A percentile compares a stretch with the other conserved stretches of the same genome.
phyloP scores from a whole-genome alignment of 2,113 vertebrate species.

The Strigops habroptila region DNA sequence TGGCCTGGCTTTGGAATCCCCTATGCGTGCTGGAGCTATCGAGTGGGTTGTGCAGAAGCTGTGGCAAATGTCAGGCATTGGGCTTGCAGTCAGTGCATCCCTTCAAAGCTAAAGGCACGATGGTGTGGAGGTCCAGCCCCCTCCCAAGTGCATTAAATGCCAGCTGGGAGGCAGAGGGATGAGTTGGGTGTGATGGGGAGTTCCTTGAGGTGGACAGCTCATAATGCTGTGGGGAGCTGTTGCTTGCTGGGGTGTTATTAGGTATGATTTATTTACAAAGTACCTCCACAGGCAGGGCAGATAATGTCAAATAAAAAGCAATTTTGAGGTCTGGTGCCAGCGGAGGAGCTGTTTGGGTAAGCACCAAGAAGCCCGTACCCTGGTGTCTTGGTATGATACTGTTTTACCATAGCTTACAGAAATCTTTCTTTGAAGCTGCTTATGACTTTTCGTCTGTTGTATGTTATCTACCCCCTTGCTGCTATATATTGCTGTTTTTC shows the following conservation, averaged over 20 bases:
- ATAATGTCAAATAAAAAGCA: not conserved
- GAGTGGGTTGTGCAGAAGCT: accelerated
- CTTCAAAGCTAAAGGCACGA: not conserved
- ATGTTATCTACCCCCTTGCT: not conserved
- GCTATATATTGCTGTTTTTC: not conserved
- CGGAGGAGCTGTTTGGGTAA: not conserved
- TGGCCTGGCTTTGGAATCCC: not conserved
- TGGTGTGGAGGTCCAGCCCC: not conserved
- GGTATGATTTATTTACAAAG: not conserved
- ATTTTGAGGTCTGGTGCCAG: not conserved
- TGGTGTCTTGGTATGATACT: not conserved
- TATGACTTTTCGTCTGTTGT: not conserved
- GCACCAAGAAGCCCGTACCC: not conserved
- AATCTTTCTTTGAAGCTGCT: not conserved
- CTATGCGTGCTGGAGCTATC: not conserved
- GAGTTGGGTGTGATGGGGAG: not conserved
- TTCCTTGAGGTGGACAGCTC: not conserved
- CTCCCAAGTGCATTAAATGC: not conserved
- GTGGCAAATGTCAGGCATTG: not conserved
- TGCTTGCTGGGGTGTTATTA: not conserved
- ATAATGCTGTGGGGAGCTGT: not conserved
- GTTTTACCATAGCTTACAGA: not conserved
- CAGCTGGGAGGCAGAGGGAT: not conserved
- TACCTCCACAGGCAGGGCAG: not conserved
- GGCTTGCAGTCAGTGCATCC: not conserved